phyloP scores from a whole-genome alignment of 2,888 invertebrate genomes.

The Emesis furor region DNA sequence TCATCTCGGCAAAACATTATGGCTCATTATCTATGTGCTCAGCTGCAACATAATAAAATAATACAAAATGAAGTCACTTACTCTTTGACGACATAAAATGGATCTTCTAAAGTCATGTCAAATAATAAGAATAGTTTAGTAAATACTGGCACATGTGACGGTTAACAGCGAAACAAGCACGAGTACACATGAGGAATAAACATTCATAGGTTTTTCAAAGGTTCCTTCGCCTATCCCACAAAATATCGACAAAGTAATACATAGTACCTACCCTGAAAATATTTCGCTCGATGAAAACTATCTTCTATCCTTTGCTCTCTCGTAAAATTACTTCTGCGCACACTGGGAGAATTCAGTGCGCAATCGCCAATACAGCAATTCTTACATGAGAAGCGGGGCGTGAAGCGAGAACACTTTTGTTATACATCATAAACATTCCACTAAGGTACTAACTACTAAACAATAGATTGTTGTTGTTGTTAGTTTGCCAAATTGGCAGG shows the following conservation, averaged over 20 bases:
- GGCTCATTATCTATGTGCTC: slow-evolving; percentile 32
- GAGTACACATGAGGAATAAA: slow-evolving; percentile 77
- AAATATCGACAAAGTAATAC: slow-evolving; percentile 88
- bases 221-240: slow-evolving; percentile 87
- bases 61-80: slow-evolving; percentile 92
- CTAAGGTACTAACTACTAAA: no score
- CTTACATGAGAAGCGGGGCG: slow-evolving; percentile 26
- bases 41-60: slow-evolving; percentile 30
- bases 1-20: not conserved
- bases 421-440: slow-evolving; percentile 48
- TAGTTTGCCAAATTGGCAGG: no score
- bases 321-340: slow-evolving; percentile 80
- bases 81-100: slow-evolving; percentile 99
- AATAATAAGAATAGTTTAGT: slow-evolving; percentile 84
- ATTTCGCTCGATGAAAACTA: slow-evolving; percentile 84
- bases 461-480: no score
- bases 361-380: slow-evolving; percentile 81
- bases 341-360: slow-evolving; percentile 81
- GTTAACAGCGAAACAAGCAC: slow-evolving; percentile 61
- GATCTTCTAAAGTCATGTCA: slow-evolving; percentile 99
- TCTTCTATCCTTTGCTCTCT: slow-evolving; percentile 87
- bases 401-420: slow-evolving; percentile 47
- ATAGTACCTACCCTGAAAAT: slow-evolving; percentile 84
- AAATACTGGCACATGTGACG: slow-evolving; percentile 84
- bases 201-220: slow-evolving; percentile 79